These are phyloP conservation scores for Anastrepha obliqua DNA, from an alignment of 1,140 invertebrate species.

Conservation along the genomic window DNA sequence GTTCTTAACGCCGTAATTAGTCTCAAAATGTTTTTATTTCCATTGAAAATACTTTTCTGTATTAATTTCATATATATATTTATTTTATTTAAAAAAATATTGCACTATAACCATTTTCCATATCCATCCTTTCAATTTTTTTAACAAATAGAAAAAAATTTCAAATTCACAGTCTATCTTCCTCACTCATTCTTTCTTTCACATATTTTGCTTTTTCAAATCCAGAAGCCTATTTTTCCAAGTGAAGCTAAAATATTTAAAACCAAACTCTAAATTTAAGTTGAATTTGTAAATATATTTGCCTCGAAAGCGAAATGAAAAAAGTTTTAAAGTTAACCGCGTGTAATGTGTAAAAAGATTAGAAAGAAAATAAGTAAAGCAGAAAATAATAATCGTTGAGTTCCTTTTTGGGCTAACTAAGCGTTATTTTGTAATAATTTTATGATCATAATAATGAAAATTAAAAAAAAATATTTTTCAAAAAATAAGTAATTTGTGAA, in stretches of 20 bases:
- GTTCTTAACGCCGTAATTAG: no score
- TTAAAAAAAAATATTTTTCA: background rate
- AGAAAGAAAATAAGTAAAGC: constrained; percentile 6
- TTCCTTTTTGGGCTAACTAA: constrained; percentile 43
- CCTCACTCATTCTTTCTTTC: no score
- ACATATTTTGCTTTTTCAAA: no score
- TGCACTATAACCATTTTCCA: no score
- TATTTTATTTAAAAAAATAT: no score
- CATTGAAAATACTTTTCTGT: no score
- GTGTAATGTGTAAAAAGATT: constrained; percentile 48
- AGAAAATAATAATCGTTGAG: constrained; percentile 44
- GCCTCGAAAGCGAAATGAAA: constrained; percentile 49
- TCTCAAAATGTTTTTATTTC: no score
- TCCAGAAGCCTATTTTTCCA: no score
- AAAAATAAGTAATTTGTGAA: background rate
- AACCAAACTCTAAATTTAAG: background rate
- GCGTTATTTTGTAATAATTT: constrained; percentile 39
- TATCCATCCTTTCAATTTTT: background rate
- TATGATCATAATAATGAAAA: background rate
- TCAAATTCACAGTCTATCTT: no score
- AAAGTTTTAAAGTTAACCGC: constrained; percentile 53
- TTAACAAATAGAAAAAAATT: background rate
- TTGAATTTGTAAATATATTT: constrained; percentile 27
- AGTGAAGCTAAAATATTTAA: no score
- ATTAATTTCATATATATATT: no score